Conservation (phyloP, 1,140 invertebrate genomes). For the Hermatobates lingyangjiaoensis region DNA sequence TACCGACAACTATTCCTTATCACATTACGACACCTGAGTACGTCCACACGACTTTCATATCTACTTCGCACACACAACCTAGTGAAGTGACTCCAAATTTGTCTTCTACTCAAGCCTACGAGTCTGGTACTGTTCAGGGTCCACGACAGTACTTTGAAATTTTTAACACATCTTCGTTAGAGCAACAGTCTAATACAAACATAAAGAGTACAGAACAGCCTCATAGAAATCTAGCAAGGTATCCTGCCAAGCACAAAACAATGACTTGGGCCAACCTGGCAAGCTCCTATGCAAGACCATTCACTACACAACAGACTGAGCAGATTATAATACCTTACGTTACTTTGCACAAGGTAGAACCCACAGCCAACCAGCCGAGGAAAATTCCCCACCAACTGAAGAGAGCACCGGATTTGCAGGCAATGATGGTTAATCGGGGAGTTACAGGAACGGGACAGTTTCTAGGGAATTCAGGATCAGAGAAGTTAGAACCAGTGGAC, state of each 20-base stretch:
- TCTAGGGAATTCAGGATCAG: constrained; percentile 19
- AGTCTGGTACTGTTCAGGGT: not conserved
- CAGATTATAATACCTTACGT: constrained; percentile 64
- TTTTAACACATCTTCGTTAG: constrained; percentile 3
- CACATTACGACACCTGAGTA: not conserved
- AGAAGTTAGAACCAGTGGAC: constrained; percentile 15
- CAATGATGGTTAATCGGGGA: constrained; percentile 20
- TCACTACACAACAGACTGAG: constrained; percentile 11
- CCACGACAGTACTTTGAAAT: constrained; percentile 1
- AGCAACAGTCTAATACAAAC: constrained; percentile 1
- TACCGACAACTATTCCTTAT: not conserved
- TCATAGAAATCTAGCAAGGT: constrained; percentile 3
- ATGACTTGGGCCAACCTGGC: not conserved
- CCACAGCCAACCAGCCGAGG: constrained; percentile 22
- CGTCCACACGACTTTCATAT: not conserved
- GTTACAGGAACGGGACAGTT: constrained; percentile 6
- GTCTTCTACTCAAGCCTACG: not conserved
- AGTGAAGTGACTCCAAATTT: not conserved
- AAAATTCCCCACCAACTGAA: constrained; percentile 26
- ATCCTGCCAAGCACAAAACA: not conserved
- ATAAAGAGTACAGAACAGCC: not conserved
- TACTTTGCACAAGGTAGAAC: constrained; percentile 27
- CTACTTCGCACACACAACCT: not conserved
- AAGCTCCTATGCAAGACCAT: not conserved
- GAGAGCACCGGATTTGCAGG: constrained; percentile 20